These are phyloP conservation scores for Spermophilus dauricus DNA, from an alignment of 2,113 vertebrate genomes.

Conservation along the genomic window DNA sequence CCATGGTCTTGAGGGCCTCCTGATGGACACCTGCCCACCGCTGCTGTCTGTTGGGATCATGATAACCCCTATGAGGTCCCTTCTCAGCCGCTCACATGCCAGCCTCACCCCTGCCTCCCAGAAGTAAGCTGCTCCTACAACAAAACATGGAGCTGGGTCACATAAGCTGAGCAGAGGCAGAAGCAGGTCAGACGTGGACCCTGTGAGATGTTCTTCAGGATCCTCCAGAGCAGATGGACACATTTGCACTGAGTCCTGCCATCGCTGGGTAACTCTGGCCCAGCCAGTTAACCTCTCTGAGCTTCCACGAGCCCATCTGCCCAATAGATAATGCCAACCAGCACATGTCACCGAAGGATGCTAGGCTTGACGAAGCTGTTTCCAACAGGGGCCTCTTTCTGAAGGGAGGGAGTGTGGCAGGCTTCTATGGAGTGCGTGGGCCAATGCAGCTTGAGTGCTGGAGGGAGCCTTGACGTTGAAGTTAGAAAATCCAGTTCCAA, in stretches of 20 bases:
- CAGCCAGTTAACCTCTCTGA: neutral
- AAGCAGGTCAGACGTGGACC: neutral
- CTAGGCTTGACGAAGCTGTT: neutral
- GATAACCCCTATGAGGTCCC: fast-evolving
- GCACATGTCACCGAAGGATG: neutral
- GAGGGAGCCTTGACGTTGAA: neutral
- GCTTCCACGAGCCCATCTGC: neutral
- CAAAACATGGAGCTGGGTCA: neutral
- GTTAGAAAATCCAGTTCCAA: neutral
- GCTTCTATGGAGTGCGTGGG: neutral
- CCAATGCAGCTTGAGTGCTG: fast-evolving
- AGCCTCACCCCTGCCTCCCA: neutral
- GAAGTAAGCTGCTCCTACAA: neutral
- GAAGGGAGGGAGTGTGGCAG: fast-evolving
- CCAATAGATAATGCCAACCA: neutral
- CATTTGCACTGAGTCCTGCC: neutral
- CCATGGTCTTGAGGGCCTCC: neutral
- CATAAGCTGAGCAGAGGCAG: neutral
- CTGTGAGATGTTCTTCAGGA: neutral
- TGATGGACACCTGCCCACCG: neutral
- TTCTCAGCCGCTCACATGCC: neutral
- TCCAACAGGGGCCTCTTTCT: neutral
- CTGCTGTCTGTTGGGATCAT: neutral
- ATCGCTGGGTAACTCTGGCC: neutral
- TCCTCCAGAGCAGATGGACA: neutral